Conservation (phyloP, 1,140 invertebrate species). For the Pomacea maculata region DNA sequence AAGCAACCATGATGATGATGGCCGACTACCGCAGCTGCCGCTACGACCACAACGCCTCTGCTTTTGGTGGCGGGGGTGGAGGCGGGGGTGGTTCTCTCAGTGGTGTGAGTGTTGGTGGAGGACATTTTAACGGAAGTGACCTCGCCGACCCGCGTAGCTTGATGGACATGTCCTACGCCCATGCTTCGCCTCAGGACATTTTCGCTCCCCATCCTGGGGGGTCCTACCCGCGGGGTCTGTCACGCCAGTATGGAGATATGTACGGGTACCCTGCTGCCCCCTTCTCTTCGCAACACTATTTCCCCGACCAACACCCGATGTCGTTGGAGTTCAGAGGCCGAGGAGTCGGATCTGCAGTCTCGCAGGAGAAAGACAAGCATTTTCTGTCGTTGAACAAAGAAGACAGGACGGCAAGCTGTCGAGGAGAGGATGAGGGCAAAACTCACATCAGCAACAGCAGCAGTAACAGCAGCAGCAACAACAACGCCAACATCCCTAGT, state of each 20-base stretch:
- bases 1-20: conserved; percentile 58
- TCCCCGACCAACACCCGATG: conserved; percentile 15
- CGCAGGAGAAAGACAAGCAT: conserved; percentile 17
- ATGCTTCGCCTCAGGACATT: conserved; percentile 35
- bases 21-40: conserved; percentile 58
- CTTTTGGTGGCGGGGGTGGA: conserved; percentile 30
- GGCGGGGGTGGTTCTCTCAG: conserved; percentile 15
- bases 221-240: conserved; percentile 26
- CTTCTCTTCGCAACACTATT: conserved; percentile 19
- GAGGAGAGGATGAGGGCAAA: conserved; percentile 1
- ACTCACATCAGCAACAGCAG: conserved; percentile 3
- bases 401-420: not conserved
- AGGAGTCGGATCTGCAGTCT: not conserved
- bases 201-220: conserved; percentile 35
- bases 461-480: not conserved
- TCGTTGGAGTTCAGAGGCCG: conserved; percentile 17
- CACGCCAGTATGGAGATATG: conserved; percentile 27
- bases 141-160: conserved; percentile 49
- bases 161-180: conserved; percentile 57
- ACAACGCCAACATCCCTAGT: conserved; percentile 1
- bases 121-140: conserved; percentile 23
- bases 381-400: conserved; percentile 15
- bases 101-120: not conserved
- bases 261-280: conserved; percentile 25
- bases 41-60: conserved; percentile 48